These are phyloP conservation scores for Amaurobius ferox DNA, from an alignment of 2,888 invertebrate species.

Conservation along the genomic window DNA sequence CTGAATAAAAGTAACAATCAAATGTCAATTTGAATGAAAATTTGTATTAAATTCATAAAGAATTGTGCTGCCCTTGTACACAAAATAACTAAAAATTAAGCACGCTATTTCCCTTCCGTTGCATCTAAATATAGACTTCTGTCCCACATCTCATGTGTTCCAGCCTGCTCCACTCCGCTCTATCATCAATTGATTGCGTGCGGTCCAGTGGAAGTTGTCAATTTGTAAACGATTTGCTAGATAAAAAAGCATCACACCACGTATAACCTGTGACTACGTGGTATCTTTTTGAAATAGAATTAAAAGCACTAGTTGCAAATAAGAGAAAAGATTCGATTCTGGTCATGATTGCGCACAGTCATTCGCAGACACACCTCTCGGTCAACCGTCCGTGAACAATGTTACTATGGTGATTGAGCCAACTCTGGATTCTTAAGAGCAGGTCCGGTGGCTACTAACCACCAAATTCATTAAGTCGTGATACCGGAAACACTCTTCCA, in stretches of 20 bases:
- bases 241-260: neutral
- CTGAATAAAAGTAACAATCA: too few species aligned
- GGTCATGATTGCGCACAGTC: constrained; percentile 52
- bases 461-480: neutral
- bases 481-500: neutral
- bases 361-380: constrained; percentile 54
- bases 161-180: too few species aligned
- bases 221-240: neutral
- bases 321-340: neutral
- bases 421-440: constrained; percentile 25
- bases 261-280: constrained; percentile 14
- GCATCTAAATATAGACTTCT: too few species aligned
- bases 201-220: too few species aligned
- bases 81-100: too few species aligned
- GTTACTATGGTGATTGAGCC: constrained; percentile 59
- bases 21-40: too few species aligned
- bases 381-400: constrained; percentile 52
- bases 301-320: constrained; percentile 10
- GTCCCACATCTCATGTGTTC: too few species aligned
- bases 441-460: constrained; percentile 5
- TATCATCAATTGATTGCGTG: too few species aligned
- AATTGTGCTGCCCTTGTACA: too few species aligned
- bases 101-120: too few species aligned
- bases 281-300: neutral
- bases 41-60: too few species aligned